Evolutionary conservation across 2,888 invertebrate genomes (phyloP), one percentile per base, ranked within the genome.

Genomic region (Tetragonula carbonaria): DNA sequence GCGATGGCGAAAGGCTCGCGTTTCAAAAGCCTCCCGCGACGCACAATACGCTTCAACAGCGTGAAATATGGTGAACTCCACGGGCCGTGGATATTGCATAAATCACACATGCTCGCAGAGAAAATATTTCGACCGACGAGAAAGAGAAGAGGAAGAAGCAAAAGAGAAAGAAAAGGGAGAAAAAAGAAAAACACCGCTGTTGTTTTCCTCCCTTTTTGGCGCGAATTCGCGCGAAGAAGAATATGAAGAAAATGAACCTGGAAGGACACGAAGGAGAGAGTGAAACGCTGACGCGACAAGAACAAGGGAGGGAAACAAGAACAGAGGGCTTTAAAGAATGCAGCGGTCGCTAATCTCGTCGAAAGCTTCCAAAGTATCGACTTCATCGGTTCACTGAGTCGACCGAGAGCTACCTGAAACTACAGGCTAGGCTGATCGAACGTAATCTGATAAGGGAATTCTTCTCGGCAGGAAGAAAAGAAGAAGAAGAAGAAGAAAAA

Each of bases 381-480:
- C 77, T 53, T 53, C 38, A 28, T 72, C 78, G 33, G 18, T 65
- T 77, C 65, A 21, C 45, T 2, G 55, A 51, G 57, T 55, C n/a
- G 16, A 57, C n/a, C 45, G 55, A 65, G 55, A 65, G 55, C 13
- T 28, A 18, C 21, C 16, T 4, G 50, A 55, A 53, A 38, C 51
- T 66, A 38, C n/a, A 3, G 59, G 14, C 63, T n/a, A 28, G 66
- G 23, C 63, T n/a, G 66, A n/a, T 71, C 78, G 71, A 72, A n/a
- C 4, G 62, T 79, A 73, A 81, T 67, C 68, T 28, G 53, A 68
- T 68, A 67, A 76, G 67, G 53, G 79, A 79, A 63, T 73, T 57
- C 33, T 23, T 74, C 8, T 16, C 16, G 14, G 18, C 33, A 14
- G 13, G 13, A 2, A 14, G 18, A 0, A 38, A 45, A 5, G 13